phyloP scores from a whole-genome alignment of 2,113 vertebrate species.

The Zosterops pallidus region DNA sequence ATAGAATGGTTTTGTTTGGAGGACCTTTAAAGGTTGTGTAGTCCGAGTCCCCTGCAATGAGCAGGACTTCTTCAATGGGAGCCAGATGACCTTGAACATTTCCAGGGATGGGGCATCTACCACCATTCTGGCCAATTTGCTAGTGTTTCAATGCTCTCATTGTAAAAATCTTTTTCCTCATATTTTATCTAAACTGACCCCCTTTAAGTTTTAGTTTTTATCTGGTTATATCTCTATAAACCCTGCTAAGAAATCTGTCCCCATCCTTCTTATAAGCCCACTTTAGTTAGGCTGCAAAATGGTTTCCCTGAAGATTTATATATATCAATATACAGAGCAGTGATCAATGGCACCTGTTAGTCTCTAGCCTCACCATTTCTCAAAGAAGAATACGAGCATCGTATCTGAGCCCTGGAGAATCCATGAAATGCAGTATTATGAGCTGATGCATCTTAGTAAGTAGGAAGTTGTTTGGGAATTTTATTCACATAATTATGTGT shows the following conservation, averaged over 20 bases:
- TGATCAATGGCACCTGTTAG: neutral
- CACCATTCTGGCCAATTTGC: neutral
- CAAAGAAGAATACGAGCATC: neutral
- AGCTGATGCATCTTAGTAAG: neutral
- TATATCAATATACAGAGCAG: neutral
- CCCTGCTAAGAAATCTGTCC: neutral
- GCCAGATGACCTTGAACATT: neutral
- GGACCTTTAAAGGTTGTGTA: neutral
- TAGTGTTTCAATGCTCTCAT: neutral
- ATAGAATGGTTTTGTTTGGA: neutral
- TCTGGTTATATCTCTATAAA: rapidly evolving
- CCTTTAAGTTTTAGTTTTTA: neutral
- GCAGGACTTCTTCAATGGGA: neutral
- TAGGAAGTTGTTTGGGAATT: neutral
- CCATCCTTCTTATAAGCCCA: neutral
- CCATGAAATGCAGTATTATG: neutral
- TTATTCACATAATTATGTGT: neutral
- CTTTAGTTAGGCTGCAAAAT: neutral
- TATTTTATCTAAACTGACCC: rapidly evolving
- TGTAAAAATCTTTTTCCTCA: neutral
- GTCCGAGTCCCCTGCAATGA: rapidly evolving
- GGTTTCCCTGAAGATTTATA: neutral
- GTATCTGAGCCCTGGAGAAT: neutral
- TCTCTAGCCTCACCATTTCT: neutral
- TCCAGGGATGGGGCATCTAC: neutral